Base-by-base conservation (phyloP, 2,888 invertebrate genomes). In the Prosapia bicincta region DNA sequence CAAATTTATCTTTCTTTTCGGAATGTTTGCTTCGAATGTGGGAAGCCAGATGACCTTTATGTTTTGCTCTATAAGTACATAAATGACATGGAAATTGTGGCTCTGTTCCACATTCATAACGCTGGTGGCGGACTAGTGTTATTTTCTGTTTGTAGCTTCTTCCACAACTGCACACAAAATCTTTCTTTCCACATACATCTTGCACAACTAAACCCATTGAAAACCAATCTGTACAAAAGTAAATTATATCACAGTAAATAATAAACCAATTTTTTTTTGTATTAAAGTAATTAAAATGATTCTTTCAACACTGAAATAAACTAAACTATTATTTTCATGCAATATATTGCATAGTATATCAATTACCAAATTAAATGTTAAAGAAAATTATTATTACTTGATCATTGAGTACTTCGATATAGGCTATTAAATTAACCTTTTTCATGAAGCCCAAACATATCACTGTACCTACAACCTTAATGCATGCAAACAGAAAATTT, bases 21-120 rank as follows among this genome's bases (percentile, higher is more conserved):
- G 54, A 20, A 9, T 54, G 54, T 20, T 20, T 54, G 20, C 20
- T 54, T n/a, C 54, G 54, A 3, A 74, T 71, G 66, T 82, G 81
- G 15, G 79, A 77, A 69, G 76, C 74, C 30, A 82, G 71, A 71
- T 80, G 80, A 25, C 78, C 78, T 26, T 79, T 80, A 25, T 82
- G 75, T 75, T 81, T 81, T 26, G 82, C 81, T 71, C 79, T 79
- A 69, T 79, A 79, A 15, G 78, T 76, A 74, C 82, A 82, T 43
- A 83, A 79, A 15, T 80, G 66, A 72, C 79, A 79, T 3, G 68
- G 66, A 69, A 80, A 80, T 24, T 76, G 72, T 32, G 79, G 80
- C 70, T 75, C 78, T 77, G 79, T 81, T 54, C 80, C 80, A 32
- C 77, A 77, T 15, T 78, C 76, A 69, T 75, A 79, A 32, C 72